A percentile compares a stretch with the other conserved stretches of the same genome.
These are phyloP conservation scores for Clistopyga incitator DNA, from an alignment of 2,888 invertebrate genomes.

Conservation along the genomic window DNA sequence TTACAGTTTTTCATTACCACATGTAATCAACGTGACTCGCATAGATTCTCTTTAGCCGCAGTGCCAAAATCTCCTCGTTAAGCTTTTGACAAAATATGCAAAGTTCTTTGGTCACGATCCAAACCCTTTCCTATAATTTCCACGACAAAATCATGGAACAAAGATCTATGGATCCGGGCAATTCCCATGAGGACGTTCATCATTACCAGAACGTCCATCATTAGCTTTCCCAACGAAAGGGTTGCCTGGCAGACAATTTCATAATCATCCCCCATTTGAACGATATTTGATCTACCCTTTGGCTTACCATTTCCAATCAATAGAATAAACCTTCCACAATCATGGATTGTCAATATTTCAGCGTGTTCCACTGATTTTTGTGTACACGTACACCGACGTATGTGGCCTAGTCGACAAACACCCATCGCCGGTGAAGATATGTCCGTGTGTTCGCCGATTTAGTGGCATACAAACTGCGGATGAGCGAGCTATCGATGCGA, in stretches of 20 bases:
- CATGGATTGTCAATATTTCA: slow-evolving; percentile 10
- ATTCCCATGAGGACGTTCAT: background rate
- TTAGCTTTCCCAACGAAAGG: background rate
- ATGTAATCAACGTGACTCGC: too few relatives aligned
- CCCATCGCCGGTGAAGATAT: background rate
- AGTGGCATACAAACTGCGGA: background rate
- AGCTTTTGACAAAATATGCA: too few relatives aligned
- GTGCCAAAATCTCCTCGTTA: too few relatives aligned
- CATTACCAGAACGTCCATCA: background rate
- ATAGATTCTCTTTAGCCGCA: too few relatives aligned
- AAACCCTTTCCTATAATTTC: too few relatives aligned
- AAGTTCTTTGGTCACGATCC: too few relatives aligned
- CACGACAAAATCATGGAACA: too few relatives aligned
- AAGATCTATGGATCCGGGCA: too few relatives aligned
- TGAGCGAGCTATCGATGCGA: background rate
- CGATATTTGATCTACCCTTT: background rate
- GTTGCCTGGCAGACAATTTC: background rate
- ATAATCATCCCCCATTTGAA: background rate
- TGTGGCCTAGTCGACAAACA: background rate
- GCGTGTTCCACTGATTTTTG: background rate
- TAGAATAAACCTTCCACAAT: background rate
- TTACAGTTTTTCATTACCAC: too few relatives aligned
- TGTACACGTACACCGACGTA: background rate
- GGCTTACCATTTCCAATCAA: background rate
- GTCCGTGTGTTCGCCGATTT: too few relatives aligned